phyloP scores from a whole-genome alignment of 2,113 vertebrate genomes.

The Callipepla squamata region DNA sequence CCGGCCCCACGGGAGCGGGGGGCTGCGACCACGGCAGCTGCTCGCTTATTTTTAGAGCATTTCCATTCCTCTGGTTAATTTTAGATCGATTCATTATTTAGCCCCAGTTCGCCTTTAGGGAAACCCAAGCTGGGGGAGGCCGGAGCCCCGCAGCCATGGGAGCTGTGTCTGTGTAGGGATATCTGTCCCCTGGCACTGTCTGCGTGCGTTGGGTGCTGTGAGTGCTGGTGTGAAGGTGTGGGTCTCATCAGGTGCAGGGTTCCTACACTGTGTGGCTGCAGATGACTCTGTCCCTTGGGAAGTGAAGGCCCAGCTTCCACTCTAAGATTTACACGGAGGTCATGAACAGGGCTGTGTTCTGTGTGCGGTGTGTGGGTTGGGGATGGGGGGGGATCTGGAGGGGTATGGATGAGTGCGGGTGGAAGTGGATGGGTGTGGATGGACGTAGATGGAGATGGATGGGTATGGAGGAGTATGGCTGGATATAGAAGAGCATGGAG shows the following conservation, averaged over 20 bases:
- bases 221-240: too few species aligned
- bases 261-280: neutral
- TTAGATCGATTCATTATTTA: constrained; percentile 75
- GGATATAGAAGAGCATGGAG: neutral
- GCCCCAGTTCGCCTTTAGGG: constrained; percentile 66
- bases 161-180: neutral
- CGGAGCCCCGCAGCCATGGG: neutral
- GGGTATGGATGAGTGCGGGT: neutral
- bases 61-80: constrained; percentile 78
- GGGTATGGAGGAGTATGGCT: too few species aligned
- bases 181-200: neutral
- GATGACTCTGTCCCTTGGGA: neutral
- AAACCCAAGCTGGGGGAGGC: constrained; percentile 47
- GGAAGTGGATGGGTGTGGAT: neutral
- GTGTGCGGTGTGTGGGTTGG: neutral
- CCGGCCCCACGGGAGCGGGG: constrained; percentile 41
- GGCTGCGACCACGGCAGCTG: constrained; percentile 74
- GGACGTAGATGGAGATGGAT: neutral
- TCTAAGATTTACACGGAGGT: neutral
- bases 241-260: neutral
- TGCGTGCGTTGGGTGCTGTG: neutral
- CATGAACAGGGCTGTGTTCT: neutral
- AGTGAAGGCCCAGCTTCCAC: neutral
- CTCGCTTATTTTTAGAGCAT: constrained; percentile 78
- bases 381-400: neutral